Evolutionary conservation across 1,140 invertebrate species (phyloP), one percentile per base, ranked within the genome.

Genomic region (Drosophila orena): DNA sequence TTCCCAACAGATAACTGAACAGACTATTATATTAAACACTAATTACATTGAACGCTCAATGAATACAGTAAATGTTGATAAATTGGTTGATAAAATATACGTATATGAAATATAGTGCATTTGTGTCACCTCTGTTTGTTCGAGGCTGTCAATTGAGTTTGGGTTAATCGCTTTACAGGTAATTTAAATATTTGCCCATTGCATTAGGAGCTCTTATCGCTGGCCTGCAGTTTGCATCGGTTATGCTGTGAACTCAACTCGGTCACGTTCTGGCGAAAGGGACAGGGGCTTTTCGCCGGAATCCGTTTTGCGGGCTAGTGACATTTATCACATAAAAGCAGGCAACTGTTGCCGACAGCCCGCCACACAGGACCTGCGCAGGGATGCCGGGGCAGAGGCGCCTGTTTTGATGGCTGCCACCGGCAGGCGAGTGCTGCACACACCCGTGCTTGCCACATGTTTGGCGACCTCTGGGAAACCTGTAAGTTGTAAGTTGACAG

Each of bases 261-360:
- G 44, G 72, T 75, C 72, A 75, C 72, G 72, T 58, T 60, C 50
- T 58, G 17, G 24, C 17, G 14, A 30, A 20, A 71, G 37, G 30
- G 14, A 3, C 22, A n/a, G 24, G 12, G 22, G 15, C 6, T 10
- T 10, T 30, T 49, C 46, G 10, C n/a, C 2, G 22, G 22, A 20
- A 65, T 61, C 15, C 24, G 43, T 58, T 43, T 43, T 62, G 62
- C 44, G n/a, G 42, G 49, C 24, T 14, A 64, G 54, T 42, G 54
- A 76, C 64, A 62, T 70, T 58, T 69, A 69, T 79, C 64, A 75
- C 75, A 65, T 59, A 72, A 72, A 55, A 52, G 46, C 69, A 38
- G 59, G 61, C 79, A 81, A 86, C 81, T 88, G 83, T 86, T 88
- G 74, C 81, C 79, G 81, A 81, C 81, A 88, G 74, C 52, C 43